Base-by-base conservation (phyloP, 2,888 invertebrate species). In the Conchocele bisecta region DNA sequence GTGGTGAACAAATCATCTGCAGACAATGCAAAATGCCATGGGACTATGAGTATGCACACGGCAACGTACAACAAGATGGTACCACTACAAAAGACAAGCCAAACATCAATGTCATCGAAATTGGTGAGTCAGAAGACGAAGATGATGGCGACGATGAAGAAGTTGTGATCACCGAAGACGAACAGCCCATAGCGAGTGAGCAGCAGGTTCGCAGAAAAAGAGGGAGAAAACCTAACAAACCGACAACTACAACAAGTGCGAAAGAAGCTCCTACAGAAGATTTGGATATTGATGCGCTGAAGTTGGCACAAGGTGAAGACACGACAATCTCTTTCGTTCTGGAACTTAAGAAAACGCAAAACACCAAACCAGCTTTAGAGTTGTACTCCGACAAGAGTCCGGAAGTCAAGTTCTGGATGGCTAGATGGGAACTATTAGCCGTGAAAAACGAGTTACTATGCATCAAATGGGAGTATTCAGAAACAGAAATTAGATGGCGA, bases 21-120 rank as follows among this genome's bases (percentile, higher is more conserved):
- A 67, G 64, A 33, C 73, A 73, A 35, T 73, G 60, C 44, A 22
- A 51, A 28, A 67, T 64, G 57, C 56, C 57, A 39, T 39, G 48
- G 15, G 24, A 33, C 5, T n/a, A n/a, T n/a, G n/a, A n/a, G n/a
- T n/a, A n/a, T n/a, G n/a, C n/a, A n/a, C n/a, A n/a, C n/a, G n/a
- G n/a, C n/a, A n/a, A n/a, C n/a, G n/a, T n/a, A n/a, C n/a, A n/a
- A n/a, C 17, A 56, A 1, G 5, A 28, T 15, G 39, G n/a, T 41
- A n/a, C 39, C 5, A n/a, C n/a, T n/a, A n/a, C n/a, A n/a, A n/a
- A n/a, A n/a, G n/a, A n/a, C n/a, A n/a, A n/a, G n/a, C 9, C 28
- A 29, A 17, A 39, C 37, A 11, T 59, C 3, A 33, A 35, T 48
- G 35, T 59, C 9, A 26, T 59, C 15, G 48, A 35, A 35, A 6